Conservation (phyloP, 2,797 vertebrate species). For the Florisuga fusca region DNA sequence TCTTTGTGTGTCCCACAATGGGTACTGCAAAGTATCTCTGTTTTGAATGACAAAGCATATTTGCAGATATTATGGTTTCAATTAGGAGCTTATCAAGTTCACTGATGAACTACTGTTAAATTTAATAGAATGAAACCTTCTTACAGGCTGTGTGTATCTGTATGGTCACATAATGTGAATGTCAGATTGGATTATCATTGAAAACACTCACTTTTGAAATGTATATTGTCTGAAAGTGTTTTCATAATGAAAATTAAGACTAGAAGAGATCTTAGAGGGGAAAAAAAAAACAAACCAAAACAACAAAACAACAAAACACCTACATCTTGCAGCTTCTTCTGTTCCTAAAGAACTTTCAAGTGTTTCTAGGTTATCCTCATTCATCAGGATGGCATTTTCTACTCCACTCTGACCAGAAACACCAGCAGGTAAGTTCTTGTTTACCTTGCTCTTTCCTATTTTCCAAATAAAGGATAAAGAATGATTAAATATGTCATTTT, state of each 20-base stretch:
- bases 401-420: slow-evolving; percentile 73
- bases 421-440: slow-evolving; percentile 79
- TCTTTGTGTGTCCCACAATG: neutral
- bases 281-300: neutral
- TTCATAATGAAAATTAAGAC: neutral
- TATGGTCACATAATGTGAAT: neutral
- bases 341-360: slow-evolving; percentile 78
- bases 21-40: neutral
- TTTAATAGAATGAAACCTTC: neutral
- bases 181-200: neutral
- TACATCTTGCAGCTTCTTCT: slow-evolving; percentile 76
- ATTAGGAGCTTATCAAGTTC: neutral
- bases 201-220: neutral
- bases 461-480: slow-evolving; percentile 50
- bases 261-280: neutral
- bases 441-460: slow-evolving; percentile 87
- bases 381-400: slow-evolving; percentile 69
- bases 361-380: slow-evolving; percentile 76
- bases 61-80: neutral
- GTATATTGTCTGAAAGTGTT: neutral
- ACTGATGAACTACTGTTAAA: neutral
- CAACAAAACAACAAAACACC: neutral
- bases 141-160: accelerated
- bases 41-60: neutral
- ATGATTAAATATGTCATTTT: neutral